Conservation (phyloP, 2,113 vertebrate genomes). For the Argyrosomus japonicus region DNA sequence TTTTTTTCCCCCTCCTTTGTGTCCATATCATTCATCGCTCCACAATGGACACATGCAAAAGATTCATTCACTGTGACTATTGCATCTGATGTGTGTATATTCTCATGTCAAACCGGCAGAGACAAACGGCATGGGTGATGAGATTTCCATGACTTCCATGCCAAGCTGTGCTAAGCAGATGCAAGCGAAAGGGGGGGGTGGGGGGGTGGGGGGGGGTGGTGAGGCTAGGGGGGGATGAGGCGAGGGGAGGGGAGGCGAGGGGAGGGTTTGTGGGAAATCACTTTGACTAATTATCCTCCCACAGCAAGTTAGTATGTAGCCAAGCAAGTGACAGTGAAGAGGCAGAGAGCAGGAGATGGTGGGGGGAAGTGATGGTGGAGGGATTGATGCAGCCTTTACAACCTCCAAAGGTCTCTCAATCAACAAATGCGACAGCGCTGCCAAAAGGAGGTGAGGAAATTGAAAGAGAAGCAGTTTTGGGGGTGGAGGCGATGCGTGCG, state of each 20-base stretch:
- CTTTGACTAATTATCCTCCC: slow-evolving; percentile 77
- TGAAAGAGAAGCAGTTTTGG: slow-evolving; percentile 63
- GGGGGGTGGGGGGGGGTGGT: not conserved
- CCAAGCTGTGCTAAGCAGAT: slow-evolving; percentile 60
- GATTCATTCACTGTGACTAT: not conserved
- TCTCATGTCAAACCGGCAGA: slow-evolving; percentile 3
- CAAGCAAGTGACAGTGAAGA: slow-evolving; percentile 58
- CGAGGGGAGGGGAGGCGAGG: not conserved
- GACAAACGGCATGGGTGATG: slow-evolving; percentile 16
- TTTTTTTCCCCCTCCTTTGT: not conserved
- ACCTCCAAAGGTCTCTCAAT: slow-evolving; percentile 62
- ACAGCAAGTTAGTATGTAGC: slow-evolving; percentile 58
- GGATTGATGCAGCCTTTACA: slow-evolving; percentile 24
- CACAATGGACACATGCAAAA: not conserved
- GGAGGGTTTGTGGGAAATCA: slow-evolving; percentile 59
- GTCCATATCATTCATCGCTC: not conserved
- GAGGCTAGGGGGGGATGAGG: too few relatives aligned
- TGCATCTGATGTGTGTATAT: slow-evolving; percentile 4
- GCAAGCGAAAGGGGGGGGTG: slow-evolving; percentile 8
- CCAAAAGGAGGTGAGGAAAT: slow-evolving; percentile 50
- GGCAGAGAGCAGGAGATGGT: not conserved
- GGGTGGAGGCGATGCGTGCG: slow-evolving; percentile 7
- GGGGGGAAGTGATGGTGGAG: not conserved
- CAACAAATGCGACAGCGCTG: slow-evolving; percentile 62
- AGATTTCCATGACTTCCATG: slow-evolving; percentile 45